phyloP scores from a whole-genome alignment of 2,797 vertebrate genomes.

The Squalus acanthias region DNA sequence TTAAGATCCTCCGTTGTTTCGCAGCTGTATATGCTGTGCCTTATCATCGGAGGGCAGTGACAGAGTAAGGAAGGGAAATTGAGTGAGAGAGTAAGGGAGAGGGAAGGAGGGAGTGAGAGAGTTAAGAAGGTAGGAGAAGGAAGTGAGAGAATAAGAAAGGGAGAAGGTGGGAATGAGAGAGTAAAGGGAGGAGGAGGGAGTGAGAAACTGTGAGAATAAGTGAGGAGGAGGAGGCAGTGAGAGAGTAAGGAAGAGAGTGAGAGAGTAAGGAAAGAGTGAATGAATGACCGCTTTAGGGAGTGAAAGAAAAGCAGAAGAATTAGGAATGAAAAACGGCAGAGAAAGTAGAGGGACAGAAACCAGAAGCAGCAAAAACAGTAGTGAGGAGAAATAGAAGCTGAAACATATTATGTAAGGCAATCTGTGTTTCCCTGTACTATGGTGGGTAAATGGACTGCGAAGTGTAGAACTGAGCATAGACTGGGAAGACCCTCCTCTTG shows the following conservation, averaged over 20 bases:
- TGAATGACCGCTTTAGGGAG: background rate
- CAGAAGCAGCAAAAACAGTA: background rate
- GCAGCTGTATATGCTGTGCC: background rate
- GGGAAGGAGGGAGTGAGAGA: background rate
- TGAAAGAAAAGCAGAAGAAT: background rate
- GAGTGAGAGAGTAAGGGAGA: background rate
- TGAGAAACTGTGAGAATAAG: background rate
- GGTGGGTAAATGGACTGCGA: background rate
- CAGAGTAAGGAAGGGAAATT: background rate
- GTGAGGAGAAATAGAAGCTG: background rate
- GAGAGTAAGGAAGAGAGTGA: background rate
- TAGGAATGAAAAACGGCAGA: background rate
- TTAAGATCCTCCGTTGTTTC: background rate
- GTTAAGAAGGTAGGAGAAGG: background rate
- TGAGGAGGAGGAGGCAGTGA: background rate
- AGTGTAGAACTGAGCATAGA: background rate
- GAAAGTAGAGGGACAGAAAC: slow-evolving; percentile 1
- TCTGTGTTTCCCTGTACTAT: background rate
- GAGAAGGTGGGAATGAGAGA: background rate
- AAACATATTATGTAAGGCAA: too few relatives aligned
- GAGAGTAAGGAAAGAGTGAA: too few relatives aligned
- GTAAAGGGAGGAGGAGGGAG: background rate
- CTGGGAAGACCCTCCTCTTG: background rate
- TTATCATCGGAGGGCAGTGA: background rate
- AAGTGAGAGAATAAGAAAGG: background rate